phyloP scores from a whole-genome alignment of 2,113 vertebrate species.

The Psilopogon haemacephalus region DNA sequence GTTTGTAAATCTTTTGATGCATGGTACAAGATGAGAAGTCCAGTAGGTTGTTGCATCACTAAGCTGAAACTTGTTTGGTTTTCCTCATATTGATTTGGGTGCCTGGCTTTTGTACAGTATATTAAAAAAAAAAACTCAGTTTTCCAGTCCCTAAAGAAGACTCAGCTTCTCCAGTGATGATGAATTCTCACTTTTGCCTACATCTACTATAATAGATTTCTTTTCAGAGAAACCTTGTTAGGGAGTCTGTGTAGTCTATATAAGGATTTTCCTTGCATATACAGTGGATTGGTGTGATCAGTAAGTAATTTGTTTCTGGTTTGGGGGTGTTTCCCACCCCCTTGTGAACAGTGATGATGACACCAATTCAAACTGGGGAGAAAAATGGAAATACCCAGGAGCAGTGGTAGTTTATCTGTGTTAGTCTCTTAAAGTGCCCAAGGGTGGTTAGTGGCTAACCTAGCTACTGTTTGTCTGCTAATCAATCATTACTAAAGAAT shows the following conservation, averaged over 20 bases:
- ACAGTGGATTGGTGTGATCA: not conserved
- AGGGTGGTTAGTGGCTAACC: not conserved
- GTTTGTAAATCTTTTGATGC: conserved; percentile 15
- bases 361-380: not conserved
- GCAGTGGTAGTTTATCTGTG: not conserved
- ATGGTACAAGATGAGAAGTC: conserved; percentile 1
- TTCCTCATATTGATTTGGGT: not conserved
- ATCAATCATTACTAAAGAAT: not conserved
- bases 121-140: not conserved
- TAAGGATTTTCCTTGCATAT: not conserved
- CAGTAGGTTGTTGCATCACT: not conserved
- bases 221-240: not conserved
- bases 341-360: not conserved
- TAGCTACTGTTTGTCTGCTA: not conserved
- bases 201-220: not conserved
- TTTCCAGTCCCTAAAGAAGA: not conserved
- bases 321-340: not conserved
- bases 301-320: not conserved
- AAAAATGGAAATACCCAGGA: not conserved
- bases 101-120: not conserved
- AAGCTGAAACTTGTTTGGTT: not conserved
- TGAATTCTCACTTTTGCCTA: not conserved
- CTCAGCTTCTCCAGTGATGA: not conserved
- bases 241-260: not conserved
- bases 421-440: not conserved